Conservation (phyloP, 2,888 invertebrate species). For the Parasteatoda lunata region DNA sequence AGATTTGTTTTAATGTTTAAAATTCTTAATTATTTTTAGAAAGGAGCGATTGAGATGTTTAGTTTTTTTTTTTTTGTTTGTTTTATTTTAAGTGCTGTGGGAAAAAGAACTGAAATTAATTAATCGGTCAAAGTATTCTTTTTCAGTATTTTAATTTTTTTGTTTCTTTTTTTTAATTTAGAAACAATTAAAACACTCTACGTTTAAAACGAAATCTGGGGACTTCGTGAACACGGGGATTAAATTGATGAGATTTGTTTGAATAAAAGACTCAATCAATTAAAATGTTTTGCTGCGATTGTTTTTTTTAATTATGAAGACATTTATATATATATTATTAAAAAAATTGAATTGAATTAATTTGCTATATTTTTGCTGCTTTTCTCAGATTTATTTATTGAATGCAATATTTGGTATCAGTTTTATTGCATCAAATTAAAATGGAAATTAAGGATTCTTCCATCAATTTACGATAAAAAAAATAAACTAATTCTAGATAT, state of each 20-base stretch:
- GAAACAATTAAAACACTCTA: conserved; percentile 1
- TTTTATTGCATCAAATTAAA: too few relatives aligned
- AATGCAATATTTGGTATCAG: too few relatives aligned
- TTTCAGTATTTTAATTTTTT: conserved; percentile 21
- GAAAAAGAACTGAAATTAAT: conserved; percentile 41
- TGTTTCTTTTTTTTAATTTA: neutral
- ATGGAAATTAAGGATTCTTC: too few relatives aligned
- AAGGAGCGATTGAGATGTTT: neutral
- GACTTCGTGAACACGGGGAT: neutral
- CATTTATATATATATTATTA: too few relatives aligned
- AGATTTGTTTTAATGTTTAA: neutral
- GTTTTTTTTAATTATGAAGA: neutral
- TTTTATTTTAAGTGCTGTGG: conserved; percentile 1
- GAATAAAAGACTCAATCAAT: neutral
- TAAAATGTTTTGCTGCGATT: neutral
- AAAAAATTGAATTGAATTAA: too few relatives aligned
- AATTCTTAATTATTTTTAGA: conserved; percentile 3
- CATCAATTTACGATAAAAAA: too few relatives aligned
- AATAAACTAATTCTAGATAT: too few relatives aligned
- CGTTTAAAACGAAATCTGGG: neutral
- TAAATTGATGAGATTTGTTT: neutral
- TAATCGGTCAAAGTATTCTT: conserved; percentile 35
- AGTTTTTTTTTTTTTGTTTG: conserved; percentile 2
- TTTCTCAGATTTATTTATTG: too few relatives aligned
- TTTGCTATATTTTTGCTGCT: too few relatives aligned